Evolutionary conservation across 2,888 invertebrate species (phyloP), one percentile per base, ranked within the genome.

Genomic region (Papilio elwesi): DNA sequence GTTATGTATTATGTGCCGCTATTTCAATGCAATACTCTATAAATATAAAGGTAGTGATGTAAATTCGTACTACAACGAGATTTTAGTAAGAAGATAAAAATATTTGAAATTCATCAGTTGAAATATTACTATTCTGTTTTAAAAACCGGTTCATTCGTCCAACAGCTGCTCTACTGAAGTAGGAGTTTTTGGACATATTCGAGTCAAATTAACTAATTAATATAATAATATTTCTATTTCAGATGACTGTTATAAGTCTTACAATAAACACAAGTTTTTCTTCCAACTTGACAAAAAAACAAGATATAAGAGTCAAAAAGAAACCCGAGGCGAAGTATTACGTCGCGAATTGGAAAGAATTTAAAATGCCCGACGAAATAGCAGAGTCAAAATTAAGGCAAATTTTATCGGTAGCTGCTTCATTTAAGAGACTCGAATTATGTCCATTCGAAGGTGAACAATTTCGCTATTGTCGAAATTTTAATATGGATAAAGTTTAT

Each of bases 341-440:
- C 38, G 77, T 81, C 13, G 77, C 71, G 0, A 81, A 83, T 52
- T 84, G 82, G 81, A 16, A 72, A 0, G 0, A 75, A 8, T 83
- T 80, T 68, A 74, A 76, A 48, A 68, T 83, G 66, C 81, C 80
- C 0, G 13, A 73, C n/a, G 63, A 77, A 59, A 67, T 82, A 10
- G 48, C 72, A 16, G 69, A 74, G 0, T 51, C 70, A 0, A 72
- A 73, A 7, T 69, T 84, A 2, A 78, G 68, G 63, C 47, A 73
- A 10, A 79, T 83, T 57, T 75, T 85, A 8, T 49, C 74, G 1
- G 59, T 71, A 6, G n/a, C 82, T 4, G 77, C 16, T 36, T 43
- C 47, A 9, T 70, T 70, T 48, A 52, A 64, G 26, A 43, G 64
- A 36, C 26, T 64, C 6, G 70, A 70, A 47, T 36, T 38, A 16